Conservation (phyloP, 2,888 invertebrate species). For the Auanema sp. region DNA sequence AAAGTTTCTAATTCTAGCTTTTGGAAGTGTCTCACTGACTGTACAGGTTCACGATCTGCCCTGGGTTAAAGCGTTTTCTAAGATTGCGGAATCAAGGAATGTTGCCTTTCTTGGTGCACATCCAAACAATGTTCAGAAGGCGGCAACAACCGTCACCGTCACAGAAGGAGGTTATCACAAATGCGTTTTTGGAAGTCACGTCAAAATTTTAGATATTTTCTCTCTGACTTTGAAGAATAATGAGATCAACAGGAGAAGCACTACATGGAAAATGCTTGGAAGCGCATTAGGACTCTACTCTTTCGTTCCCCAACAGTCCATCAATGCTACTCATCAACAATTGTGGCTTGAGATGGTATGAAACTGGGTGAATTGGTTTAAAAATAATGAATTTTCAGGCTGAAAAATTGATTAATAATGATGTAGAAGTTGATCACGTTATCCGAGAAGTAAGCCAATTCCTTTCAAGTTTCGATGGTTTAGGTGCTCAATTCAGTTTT, state of each 20-base stretch:
- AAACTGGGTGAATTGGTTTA: too few species aligned
- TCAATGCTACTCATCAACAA: constrained; percentile 35
- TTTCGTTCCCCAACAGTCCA: constrained; percentile 23
- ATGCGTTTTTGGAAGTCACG: too few species aligned
- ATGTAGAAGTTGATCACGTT: constrained; percentile 1
- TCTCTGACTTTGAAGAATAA: neutral
- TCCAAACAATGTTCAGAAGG: constrained; percentile 22
- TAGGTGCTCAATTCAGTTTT: constrained; percentile 37
- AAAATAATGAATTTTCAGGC: neutral
- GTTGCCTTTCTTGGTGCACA: constrained; percentile 34
- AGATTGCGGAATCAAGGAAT: constrained; percentile 26
- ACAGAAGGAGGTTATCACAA: constrained; percentile 21
- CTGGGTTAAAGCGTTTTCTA: constrained; percentile 33
- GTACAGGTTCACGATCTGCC: constrained; percentile 22
- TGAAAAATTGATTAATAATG: neutral
- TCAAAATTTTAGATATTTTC: neutral
- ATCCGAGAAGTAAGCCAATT: constrained; percentile 36
- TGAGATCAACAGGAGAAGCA: constrained; percentile 12
- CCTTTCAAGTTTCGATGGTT: constrained; percentile 43
- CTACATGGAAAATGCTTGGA: constrained; percentile 30
- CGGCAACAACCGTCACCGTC: constrained; percentile 27
- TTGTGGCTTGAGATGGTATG: constrained; percentile 36
- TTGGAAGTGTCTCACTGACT: constrained; percentile 23
- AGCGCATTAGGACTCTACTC: constrained; percentile 36
- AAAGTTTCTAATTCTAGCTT: constrained; percentile 12